phyloP scores from a whole-genome alignment of 2,113 vertebrate genomes.

The Lathamus discolor region DNA sequence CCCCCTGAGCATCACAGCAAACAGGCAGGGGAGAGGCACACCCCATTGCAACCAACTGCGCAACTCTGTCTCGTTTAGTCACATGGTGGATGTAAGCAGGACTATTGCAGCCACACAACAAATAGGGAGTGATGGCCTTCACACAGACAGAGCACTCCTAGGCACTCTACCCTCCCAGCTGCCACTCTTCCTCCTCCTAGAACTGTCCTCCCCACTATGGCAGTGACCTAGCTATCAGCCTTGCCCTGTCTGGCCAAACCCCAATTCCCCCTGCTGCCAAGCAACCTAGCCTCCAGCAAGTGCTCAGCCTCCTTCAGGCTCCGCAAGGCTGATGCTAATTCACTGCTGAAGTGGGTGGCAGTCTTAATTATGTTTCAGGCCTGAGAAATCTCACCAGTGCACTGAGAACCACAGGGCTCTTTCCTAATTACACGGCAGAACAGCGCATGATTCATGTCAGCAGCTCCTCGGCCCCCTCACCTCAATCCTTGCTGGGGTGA shows the following conservation, averaged over 20 bases:
- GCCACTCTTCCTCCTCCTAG: background rate
- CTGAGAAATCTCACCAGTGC: slow-evolving; percentile 14
- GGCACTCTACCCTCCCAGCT: background rate
- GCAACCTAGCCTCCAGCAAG: background rate
- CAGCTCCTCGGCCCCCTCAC: slow-evolving; percentile 16
- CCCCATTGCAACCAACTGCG: background rate
- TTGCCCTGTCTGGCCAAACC: background rate
- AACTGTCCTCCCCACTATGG: rapidly evolving
- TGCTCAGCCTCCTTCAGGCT: background rate
- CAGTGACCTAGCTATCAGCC: background rate
- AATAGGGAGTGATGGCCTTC: background rate
- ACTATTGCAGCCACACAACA: background rate
- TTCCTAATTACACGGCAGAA: slow-evolving; percentile 33
- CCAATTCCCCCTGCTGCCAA: background rate
- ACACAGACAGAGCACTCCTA: background rate
- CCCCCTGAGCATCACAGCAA: background rate
- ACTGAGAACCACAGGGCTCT: background rate
- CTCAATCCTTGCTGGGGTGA: background rate
- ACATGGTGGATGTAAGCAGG: background rate
- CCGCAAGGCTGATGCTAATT: background rate
- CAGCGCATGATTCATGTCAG: background rate
- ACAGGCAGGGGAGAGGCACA: background rate
- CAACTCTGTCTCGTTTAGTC: background rate
- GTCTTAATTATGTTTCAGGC: background rate
- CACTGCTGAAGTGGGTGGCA: background rate